A percentile compares a stretch with the other conserved stretches of the same genome.
phyloP scores from a whole-genome alignment of 2,888 invertebrate species.

The Isotomurus palustris region DNA sequence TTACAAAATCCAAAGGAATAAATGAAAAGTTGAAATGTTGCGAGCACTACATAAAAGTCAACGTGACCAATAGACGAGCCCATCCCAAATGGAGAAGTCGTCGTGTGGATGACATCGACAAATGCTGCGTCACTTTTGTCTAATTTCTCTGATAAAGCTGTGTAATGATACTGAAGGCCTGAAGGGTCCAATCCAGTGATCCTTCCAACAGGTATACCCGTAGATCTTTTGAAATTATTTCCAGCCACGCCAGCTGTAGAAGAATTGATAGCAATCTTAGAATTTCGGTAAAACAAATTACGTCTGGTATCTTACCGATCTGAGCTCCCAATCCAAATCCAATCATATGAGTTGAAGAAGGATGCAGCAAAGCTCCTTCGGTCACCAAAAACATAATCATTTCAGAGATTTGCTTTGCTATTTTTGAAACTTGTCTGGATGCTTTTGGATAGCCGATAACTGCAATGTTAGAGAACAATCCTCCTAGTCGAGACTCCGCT shows the following conservation, averaged over 20 bases:
- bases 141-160: slow-evolving; percentile 21
- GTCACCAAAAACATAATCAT: slow-evolving; percentile 34
- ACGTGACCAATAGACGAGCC: slow-evolving; percentile 32
- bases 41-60: slow-evolving; percentile 31
- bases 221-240: slow-evolving; percentile 28
- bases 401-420: slow-evolving; percentile 28
- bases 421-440: slow-evolving; percentile 22
- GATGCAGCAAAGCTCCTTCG: slow-evolving; percentile 31
- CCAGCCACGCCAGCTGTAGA: slow-evolving; percentile 28
- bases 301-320: too few relatives aligned
- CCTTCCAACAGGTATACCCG: slow-evolving; percentile 28
- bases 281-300: slow-evolving; percentile 7
- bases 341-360: slow-evolving; percentile 24
- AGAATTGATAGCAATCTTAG: not conserved
- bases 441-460: slow-evolving; percentile 31
- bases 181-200: slow-evolving; percentile 35
- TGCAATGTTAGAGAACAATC: slow-evolving; percentile 27
- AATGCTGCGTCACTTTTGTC: slow-evolving; percentile 34
- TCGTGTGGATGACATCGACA: slow-evolving; percentile 33
- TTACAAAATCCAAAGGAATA: not conserved
- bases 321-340: slow-evolving; percentile 37
- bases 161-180: slow-evolving; percentile 31
- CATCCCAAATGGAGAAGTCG: slow-evolving; percentile 22
- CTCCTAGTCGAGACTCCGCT: slow-evolving; percentile 26
- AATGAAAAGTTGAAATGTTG: not conserved